Evolutionary conservation across 2,888 invertebrate species (phyloP), one percentile per base, ranked within the genome.

Genomic region (Smittia sp.): DNA sequence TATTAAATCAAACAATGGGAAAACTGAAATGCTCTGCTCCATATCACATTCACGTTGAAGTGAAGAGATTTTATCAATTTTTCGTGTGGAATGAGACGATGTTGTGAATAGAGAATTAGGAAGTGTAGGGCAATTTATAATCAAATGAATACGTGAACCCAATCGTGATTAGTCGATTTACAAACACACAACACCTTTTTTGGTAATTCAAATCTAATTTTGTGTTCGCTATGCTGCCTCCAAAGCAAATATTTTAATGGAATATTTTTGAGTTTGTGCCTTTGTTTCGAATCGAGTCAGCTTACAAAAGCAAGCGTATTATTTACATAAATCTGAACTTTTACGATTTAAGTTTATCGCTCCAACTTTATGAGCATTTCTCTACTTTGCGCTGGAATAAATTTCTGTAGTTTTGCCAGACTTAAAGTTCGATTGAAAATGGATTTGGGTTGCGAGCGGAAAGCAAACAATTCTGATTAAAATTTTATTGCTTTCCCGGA

Each of bases 401-500:
- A 62, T 62, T 62, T 62, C 58, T 62, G 11, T 62, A 22, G 13
- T 22, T 22, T 22, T 6, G 32, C 32, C 32, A 32, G 32, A 32
- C 9, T 32, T 32, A 46, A 46, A 46, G 18, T 46, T 46, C n/a
- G 52, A 15, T 39, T 39, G 7, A 11, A 39, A 11, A 39, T 39
- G 39, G 39, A 9, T 39, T 39, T 39, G 39, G 39, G 39, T n/a
- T n/a, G n/a, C 32, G 46, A 46, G n/a, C 6, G 13, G 46, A 2
- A 46, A 46, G 4, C n/a, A 46, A 46, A 46, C 13, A 11, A 46
- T 6, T 24, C 25, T 72, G 72, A 72, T 72, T 72, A 72, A 72
- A 72, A 72, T 72, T 72, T 72, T 38, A 62, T 58, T 72, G 72
- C 72, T 54, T 25, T 3, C 32, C 32, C 46, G 11, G 46, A n/a